Evolutionary conservation across 2,888 invertebrate species (phyloP).

Genomic region (Orthosia gracilis): DNA sequence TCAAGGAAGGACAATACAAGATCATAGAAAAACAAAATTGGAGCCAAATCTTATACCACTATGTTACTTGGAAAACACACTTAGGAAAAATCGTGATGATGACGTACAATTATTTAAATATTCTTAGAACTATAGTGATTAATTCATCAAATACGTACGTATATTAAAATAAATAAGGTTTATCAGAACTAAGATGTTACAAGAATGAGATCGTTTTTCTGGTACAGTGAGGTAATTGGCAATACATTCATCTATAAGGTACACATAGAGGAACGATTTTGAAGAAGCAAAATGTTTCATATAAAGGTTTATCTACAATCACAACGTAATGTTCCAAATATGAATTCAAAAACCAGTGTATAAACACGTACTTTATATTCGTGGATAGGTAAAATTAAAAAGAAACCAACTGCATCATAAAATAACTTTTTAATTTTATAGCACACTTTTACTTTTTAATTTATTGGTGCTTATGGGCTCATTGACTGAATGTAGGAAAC

Average conservation of each 20-base stretch:
- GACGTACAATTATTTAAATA: neutral
- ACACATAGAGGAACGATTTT: neutral
- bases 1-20: neutral
- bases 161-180: neutral
- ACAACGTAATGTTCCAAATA: too few relatives aligned
- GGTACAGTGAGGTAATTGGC: neutral
- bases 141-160: neutral
- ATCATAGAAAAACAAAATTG: neutral
- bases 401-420: too few relatives aligned
- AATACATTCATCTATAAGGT: neutral
- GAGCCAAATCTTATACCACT: neutral
- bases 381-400: too few relatives aligned
- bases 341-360: too few relatives aligned
- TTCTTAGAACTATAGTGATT: neutral
- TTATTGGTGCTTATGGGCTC: too few relatives aligned
- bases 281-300: neutral
- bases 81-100: neutral
- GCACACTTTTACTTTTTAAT: too few relatives aligned
- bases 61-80: constrained; percentile 1
- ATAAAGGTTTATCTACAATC: too few relatives aligned
- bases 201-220: neutral
- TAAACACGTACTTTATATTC: too few relatives aligned
- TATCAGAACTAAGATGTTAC: neutral
- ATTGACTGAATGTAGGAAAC: too few relatives aligned
- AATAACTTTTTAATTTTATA: too few relatives aligned